Evolutionary conservation across 2,113 vertebrate species (phyloP), one percentile per base, ranked within the genome.

Genomic region (Prietella phreatophila): DNA sequence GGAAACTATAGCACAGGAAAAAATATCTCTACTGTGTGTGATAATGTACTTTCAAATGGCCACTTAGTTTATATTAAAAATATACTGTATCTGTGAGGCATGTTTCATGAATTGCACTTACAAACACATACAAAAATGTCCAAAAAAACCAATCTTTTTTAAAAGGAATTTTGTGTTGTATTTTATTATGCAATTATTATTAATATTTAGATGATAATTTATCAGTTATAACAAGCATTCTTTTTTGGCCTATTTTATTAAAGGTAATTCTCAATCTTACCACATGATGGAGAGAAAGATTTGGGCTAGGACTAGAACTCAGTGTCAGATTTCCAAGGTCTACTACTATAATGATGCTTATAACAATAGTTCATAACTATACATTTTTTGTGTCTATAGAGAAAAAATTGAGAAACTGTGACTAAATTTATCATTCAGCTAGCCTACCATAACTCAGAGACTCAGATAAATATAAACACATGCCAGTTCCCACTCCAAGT

Each of bases 201-300:
- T 36, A 42, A 39, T 22, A 73, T 3, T 14, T 50, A 76, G 5
- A 27, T 5, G 27, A 14, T 50, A 25, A 22, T 47, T 25, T 27
- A 47, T 42, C 22, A 75, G 1, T 15, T 56, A 5, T 17, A 4
- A 4, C 39, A 47, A 47, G 39, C 8, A 20, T 39, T 47, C 8
- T 76, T 76, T 30, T 55, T 55, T 10, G 9, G 4, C 2, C 10
- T 76, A 47, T 50, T 50, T 15, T 27, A 47, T 22, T 3, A n/a
- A 84, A 33, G n/a, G 47, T 61, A 85, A 56, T 85, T 85, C 50
- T 13, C 30, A 30, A 73, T 36, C 30, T 73, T 0, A 27, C 67
- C 83, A 73, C 83, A 85, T 56, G 83, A 85, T 73, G 83, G 83
- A 15, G 83, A 25, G 4, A 85, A 30, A 85, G 83, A 36, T 17